Base-by-base conservation (phyloP, 2,113 vertebrate species). In the Clarias magur region DNA sequence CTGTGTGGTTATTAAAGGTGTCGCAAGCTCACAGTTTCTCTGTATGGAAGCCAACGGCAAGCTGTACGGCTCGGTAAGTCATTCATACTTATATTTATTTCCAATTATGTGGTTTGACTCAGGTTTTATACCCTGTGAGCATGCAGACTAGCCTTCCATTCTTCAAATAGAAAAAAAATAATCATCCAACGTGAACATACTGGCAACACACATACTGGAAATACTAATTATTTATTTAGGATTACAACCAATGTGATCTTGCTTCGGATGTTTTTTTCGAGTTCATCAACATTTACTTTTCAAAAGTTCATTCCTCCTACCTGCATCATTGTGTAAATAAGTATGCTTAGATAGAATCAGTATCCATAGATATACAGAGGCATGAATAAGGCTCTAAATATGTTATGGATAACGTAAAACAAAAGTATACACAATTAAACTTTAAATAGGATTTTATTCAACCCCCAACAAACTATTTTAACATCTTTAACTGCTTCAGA, bases 1-100 rank as follows among this genome's bases (percentile, higher is more conserved):
- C 59, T 93, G 94, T 38, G 97, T 99, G 86, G 97, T 93, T 89
- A 97, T 99, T 93, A 97, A 96, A 91, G 97, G 97, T 16, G 95
- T 97, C 27, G 93, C 91, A 59, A 95, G 96, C 59, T 93, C 94
- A 8, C 94, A 94, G 1, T 99, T 97, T 88, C 96, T 99, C 79
- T 99, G 98, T 91, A 98, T 99, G 94, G 95, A 94, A 16, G 92
- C 88, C 0, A 93, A 94, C 9, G 97, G 97, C 57, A 94, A 92
- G 88, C 92, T 99, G 42, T 96, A 93, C 12, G 97, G 97, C 67
- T 95, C 95, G 93, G 98, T 99, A 93, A 96, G 95, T 90, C 23
- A 54, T 42, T 67, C 60, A 5, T 80, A 60, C n/a, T 17, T 27
- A 25, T 15, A 79, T 79, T 27, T 19, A 15, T 19, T 53, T 78